Percentiles rank a stretch among this genome's conserved stretches.
Evolutionary conservation across 64 coral and sea anemone genomes (phyloP).

Genomic region (Orbicella faveolata): DNA sequence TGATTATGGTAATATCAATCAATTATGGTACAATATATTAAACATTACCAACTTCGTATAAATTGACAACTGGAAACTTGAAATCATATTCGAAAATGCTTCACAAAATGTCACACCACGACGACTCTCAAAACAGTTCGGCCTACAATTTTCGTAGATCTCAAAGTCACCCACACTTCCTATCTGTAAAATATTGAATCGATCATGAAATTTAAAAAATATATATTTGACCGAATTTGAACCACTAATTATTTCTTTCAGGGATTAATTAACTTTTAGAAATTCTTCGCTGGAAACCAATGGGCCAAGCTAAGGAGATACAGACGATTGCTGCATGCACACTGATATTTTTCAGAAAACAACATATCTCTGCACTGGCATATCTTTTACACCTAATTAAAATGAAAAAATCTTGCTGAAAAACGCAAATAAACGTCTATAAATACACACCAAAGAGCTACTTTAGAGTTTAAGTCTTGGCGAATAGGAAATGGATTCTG

Average conservation of each 20-base stretch:
- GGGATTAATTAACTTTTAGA: too few species aligned
- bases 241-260: too few species aligned
- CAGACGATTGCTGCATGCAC: background rate
- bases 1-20: too few species aligned
- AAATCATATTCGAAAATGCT: too few species aligned
- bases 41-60: too few species aligned
- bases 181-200: too few species aligned
- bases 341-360: background rate
- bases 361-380: background rate
- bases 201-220: background rate
- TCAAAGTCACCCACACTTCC: too few species aligned
- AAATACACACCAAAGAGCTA: slow-evolving; percentile 71
- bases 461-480: slow-evolving; percentile 74
- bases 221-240: too few species aligned
- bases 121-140: too few species aligned
- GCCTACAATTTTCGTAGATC: too few species aligned
- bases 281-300: background rate
- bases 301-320: background rate
- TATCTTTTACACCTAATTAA: background rate
- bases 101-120: too few species aligned
- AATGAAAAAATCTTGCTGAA: background rate
- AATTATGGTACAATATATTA: background rate
- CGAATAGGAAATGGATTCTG: slow-evolving; percentile 74
- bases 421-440: background rate
- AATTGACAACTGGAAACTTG: too few species aligned